Conservation (phyloP, 1,140 invertebrate genomes). For the Holotrichia oblita region DNA sequence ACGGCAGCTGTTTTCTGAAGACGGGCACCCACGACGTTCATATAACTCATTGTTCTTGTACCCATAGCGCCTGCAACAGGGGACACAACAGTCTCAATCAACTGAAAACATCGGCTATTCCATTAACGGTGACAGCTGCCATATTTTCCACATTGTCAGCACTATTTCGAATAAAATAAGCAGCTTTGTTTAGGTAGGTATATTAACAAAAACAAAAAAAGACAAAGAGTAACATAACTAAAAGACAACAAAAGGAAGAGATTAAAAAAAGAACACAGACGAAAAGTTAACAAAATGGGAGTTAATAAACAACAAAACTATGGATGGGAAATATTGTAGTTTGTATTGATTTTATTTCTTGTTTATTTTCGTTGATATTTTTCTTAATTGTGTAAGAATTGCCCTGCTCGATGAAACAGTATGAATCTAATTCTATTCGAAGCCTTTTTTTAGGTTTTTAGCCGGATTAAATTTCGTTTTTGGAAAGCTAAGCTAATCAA, state of each 20-base stretch:
- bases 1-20: conserved; percentile 69
- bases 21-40: conserved; percentile 79
- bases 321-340: neutral
- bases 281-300: neutral
- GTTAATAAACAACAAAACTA: neutral
- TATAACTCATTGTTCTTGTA: conserved; percentile 79
- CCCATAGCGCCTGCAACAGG: conserved; percentile 75
- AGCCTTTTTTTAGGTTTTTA: too few relatives aligned
- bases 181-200: conserved; percentile 16
- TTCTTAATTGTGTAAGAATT: too few relatives aligned
- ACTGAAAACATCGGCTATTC: neutral
- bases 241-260: neutral
- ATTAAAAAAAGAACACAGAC: neutral
- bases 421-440: too few relatives aligned
- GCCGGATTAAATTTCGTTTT: too few relatives aligned
- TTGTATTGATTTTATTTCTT: neutral
- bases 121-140: neutral
- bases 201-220: neutral
- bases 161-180: conserved; percentile 35
- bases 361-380: too few relatives aligned
- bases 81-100: conserved; percentile 38
- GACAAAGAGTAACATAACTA: neutral
- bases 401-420: too few relatives aligned
- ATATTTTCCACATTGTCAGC: conserved; percentile 13
- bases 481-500: neutral